phyloP scores from a whole-genome alignment of 2,113 vertebrate genomes.

The Chroicocephalus ridibundus region DNA sequence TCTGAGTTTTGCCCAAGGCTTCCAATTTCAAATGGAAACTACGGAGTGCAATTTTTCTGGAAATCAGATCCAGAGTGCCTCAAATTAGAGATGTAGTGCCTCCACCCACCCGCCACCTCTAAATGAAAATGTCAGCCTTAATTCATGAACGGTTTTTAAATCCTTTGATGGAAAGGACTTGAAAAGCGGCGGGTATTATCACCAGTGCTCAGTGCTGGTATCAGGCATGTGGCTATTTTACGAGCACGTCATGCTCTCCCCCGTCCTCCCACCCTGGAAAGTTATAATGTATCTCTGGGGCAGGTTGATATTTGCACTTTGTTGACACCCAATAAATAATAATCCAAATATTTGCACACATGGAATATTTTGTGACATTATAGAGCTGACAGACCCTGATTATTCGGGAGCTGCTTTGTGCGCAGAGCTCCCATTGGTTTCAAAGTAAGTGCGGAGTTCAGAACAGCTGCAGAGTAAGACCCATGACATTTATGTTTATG shows the following conservation, averaged over 20 bases:
- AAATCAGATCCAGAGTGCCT: not conserved
- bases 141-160: conserved; percentile 22
- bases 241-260: not conserved
- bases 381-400: conserved; percentile 46
- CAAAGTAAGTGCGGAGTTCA: conserved; percentile 42
- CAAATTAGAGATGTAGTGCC: conserved; percentile 24
- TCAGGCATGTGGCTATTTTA: not conserved
- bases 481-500: conserved; percentile 70
- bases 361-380: conserved; percentile 66
- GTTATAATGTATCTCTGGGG: conserved; percentile 36
- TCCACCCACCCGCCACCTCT: not conserved
- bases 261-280: not conserved
- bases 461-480: conserved; percentile 51
- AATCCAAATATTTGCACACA: conserved; percentile 67
- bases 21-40: not conserved
- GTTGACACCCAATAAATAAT: conserved; percentile 62
- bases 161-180: conserved; percentile 40
- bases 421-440: conserved; percentile 52
- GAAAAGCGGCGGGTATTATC: conserved; percentile 42
- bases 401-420: conserved; percentile 30
- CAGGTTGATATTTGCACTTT: conserved; percentile 60
- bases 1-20: not conserved
- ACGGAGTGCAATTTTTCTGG: not conserved
- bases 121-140: conserved; percentile 61
- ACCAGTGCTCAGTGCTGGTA: not conserved